Percentiles rank a stretch among this genome's conserved stretches.
Evolutionary conservation across 2,113 vertebrate species (phyloP).

Genomic region (Electrona antarctica): DNA sequence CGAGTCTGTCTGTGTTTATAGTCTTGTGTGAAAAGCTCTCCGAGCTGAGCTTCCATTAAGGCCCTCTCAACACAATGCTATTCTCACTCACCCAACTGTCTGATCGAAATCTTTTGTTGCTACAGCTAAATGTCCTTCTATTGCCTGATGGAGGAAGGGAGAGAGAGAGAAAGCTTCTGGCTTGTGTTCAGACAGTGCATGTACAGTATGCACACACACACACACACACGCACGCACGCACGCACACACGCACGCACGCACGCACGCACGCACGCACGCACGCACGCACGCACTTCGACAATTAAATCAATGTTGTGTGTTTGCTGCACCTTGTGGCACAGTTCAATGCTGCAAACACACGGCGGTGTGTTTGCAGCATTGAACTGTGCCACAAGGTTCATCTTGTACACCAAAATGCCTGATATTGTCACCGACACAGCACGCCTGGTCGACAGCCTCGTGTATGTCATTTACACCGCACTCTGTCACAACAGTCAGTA

Average conservation of each 20-base stretch:
- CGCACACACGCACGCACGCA: slow-evolving; percentile 1
- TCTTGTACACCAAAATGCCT: slow-evolving; percentile 58
- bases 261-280: not conserved
- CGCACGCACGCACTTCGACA: not conserved
- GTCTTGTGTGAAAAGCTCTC: slow-evolving; percentile 67
- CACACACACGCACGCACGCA: not conserved
- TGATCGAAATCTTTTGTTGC: slow-evolving; percentile 76
- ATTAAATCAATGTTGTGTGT: no score
- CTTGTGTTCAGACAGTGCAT: slow-evolving; percentile 48
- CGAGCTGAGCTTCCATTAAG: slow-evolving; percentile 71
- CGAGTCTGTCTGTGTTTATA: slow-evolving; percentile 35
- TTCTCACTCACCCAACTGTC: slow-evolving; percentile 54
- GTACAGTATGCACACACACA: slow-evolving; percentile 26
- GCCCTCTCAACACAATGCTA: slow-evolving; percentile 64
- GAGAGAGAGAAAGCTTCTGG: slow-evolving; percentile 51
- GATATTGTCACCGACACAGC: slow-evolving; percentile 50
- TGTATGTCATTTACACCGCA: slow-evolving; percentile 47
- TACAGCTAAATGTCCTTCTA: slow-evolving; percentile 68
- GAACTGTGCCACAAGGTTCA: slow-evolving; percentile 63
- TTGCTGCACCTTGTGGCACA: no score
- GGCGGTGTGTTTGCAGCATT: slow-evolving; percentile 45
- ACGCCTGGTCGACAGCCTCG: slow-evolving; percentile 42
- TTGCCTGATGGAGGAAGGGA: slow-evolving; percentile 69
- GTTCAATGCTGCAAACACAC: no score
- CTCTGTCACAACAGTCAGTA: slow-evolving; percentile 33